Evolutionary conservation across 2,113 vertebrate species (phyloP).

Genomic region (Loxodonta africana): DNA sequence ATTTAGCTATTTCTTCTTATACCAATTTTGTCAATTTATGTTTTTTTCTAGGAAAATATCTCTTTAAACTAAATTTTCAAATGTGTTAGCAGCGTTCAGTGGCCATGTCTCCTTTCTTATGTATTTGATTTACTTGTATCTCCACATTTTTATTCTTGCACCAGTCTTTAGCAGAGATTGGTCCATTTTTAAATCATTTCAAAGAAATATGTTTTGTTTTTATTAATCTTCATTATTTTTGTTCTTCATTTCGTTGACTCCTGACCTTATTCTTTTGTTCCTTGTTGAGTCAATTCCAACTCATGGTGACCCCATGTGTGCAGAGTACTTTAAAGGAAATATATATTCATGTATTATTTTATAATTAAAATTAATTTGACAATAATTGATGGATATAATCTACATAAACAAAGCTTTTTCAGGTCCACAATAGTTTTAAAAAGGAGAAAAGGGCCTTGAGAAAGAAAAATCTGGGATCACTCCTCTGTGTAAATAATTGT

Average conservation of each 20-base stretch:
- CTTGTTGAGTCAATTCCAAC: not conserved
- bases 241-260: not conserved
- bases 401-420: not conserved
- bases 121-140: not conserved
- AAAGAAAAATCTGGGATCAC: not conserved
- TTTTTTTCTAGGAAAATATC: not conserved
- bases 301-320: not conserved
- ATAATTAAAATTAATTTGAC: not conserved
- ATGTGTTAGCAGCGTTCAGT: not conserved
- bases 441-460: not conserved
- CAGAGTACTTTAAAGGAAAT: not conserved
- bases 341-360: not conserved
- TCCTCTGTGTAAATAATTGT: conserved; percentile 27
- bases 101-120: not conserved
- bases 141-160: not conserved
- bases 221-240: not conserved
- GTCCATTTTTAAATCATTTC: not conserved
- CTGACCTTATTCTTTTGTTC: not conserved
- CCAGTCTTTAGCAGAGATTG: not conserved
- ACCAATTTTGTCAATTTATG: no score
- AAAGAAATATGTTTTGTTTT: not conserved
- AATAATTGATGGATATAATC: not conserved
- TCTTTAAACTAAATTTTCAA: not conserved
- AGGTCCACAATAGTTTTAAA: not conserved
- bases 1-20: not conserved